phyloP scores from a whole-genome alignment of 2,113 vertebrate genomes.

The Chaetodon trifascialis region DNA sequence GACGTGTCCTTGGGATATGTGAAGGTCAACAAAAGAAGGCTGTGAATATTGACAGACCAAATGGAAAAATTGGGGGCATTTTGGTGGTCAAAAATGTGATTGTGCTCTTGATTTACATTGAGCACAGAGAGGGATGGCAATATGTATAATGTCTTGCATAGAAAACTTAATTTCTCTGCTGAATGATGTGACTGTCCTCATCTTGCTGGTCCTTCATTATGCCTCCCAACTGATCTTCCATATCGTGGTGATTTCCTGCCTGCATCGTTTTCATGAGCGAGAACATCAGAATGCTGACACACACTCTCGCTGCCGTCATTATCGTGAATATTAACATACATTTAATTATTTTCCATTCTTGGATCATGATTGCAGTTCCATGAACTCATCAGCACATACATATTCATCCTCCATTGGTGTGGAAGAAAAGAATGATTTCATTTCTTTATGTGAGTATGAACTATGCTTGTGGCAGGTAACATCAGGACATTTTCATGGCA shows the following conservation, averaged over 20 bases:
- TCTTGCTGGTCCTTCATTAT: constrained; percentile 1
- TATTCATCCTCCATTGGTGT: constrained; percentile 11
- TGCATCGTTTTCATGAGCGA: constrained; percentile 21
- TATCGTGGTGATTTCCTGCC: constrained; percentile 34
- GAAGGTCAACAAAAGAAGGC: neutral
- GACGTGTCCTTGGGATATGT: neutral
- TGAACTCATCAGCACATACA: neutral
- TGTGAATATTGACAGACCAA: constrained; percentile 11
- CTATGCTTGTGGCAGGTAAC: neutral
- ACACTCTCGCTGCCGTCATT: neutral
- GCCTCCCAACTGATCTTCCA: constrained; percentile 20
- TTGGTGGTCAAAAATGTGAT: neutral
- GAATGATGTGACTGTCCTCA: constrained; percentile 23
- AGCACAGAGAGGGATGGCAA: neutral
- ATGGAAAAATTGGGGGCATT: neutral
- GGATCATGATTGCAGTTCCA: neutral
- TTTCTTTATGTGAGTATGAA: neutral
- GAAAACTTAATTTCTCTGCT: constrained; percentile 26
- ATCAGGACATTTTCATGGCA: neutral
- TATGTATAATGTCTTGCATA: constrained; percentile 9
- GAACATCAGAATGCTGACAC: neutral
- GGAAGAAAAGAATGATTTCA: neutral
- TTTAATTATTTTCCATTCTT: constrained; percentile 7
- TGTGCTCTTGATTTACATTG: neutral
- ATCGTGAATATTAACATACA: constrained; percentile 20